These are phyloP conservation scores for Dascillus cervinus DNA, from an alignment of 2,888 invertebrate species.

Conservation along the genomic window DNA sequence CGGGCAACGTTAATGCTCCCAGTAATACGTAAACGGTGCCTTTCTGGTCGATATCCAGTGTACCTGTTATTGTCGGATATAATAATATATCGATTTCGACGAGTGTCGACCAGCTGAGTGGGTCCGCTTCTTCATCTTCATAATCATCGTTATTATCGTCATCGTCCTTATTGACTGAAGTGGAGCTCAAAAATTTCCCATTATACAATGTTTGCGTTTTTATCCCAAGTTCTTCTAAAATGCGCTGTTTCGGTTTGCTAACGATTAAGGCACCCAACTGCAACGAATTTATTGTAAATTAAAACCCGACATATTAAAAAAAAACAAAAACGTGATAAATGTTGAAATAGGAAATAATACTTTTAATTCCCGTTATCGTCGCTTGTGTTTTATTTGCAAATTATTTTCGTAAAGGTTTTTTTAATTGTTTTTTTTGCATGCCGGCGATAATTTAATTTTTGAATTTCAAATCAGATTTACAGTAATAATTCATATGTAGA, in stretches of 20 bases:
- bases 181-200: constrained; percentile 16
- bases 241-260: constrained; percentile 37
- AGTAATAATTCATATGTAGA: too few species aligned
- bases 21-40: constrained; percentile 41
- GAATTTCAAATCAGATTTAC: too few species aligned
- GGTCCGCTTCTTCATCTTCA: constrained; percentile 43
- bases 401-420: too few species aligned
- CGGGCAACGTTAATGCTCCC: constrained; percentile 47
- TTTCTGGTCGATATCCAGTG: constrained; percentile 49
- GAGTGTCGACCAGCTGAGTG: constrained; percentile 48
- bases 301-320: too few species aligned
- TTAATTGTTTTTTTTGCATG: too few species aligned
- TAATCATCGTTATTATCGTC: constrained; percentile 38
- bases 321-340: too few species aligned
- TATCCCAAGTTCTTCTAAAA: constrained; percentile 37
- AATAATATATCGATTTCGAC: constrained; percentile 50
- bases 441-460: too few species aligned
- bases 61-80: constrained; percentile 51
- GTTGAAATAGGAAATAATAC: too few species aligned
- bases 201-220: constrained; percentile 34
- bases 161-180: constrained; percentile 23
- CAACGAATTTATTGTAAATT: constrained; percentile 23
- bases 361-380: too few species aligned
- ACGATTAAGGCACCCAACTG: constrained; percentile 40
- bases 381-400: too few species aligned